Base-by-base conservation (phyloP, 2,888 invertebrate species). In the Lasioglossum zephyrum region DNA sequence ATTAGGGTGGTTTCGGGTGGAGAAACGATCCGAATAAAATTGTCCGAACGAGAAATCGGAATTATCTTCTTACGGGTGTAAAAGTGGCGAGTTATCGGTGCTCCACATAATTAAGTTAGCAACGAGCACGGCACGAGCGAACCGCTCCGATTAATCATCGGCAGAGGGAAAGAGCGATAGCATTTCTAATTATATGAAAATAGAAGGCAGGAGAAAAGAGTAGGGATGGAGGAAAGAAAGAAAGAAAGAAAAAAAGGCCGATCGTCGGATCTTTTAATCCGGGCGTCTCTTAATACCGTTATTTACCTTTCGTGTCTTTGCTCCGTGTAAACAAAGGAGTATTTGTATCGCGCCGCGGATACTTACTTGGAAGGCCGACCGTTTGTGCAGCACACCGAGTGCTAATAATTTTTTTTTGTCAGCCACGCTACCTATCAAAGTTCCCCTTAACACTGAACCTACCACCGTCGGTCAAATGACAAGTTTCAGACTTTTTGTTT, bases 241-340 rank as follows among this genome's bases (percentile, higher is more conserved):
- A 18, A 16, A 18, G 13, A 63, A 18, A 31, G 36, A 13, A 66
- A 36, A 36, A 39, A 70, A 11, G 69, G 39, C 18, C n/a, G 36
- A 2, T 57, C 49, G 73, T 78, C 75, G 84, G 76, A 79, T 84
- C 88, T 88, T 70, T 82, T 80, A 82, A 88, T 88, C 84, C 84
- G 60, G n/a, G 72, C 63, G 75, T 81, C 75, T 70, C 60, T 81
- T 26, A 8, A 81, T 63, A 78, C 73, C 83, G 89, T 80, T 82
- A 73, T 89, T 87, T 87, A 86, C 89, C 89, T 89, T 84, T 83
- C 87, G 57, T 83, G 57, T 83, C 89, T 89, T 84, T 85, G 81
- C 86, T 73, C 26, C 44, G 47, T 16, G 81, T 84, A 89, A 89
- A 89, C 84, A 89, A 87, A 87, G 84, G 88, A 69, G 77, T 80